These are phyloP conservation scores for Eremobia ochroleuca DNA, from an alignment of 2,888 invertebrate genomes.

Conservation along the genomic window DNA sequence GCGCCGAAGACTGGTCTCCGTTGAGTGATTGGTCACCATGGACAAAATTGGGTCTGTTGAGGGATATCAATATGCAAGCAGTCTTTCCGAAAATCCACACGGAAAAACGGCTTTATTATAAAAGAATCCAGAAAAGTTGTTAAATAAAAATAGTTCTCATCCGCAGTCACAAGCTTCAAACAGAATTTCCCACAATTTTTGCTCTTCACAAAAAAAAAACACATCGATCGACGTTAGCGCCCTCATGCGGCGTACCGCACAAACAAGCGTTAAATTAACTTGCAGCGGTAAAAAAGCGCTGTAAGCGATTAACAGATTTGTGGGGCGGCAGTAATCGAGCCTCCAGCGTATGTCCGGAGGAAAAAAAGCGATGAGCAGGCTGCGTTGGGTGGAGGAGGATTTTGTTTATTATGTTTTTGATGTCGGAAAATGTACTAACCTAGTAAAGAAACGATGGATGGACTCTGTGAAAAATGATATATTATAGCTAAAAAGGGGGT, in stretches of 20 bases:
- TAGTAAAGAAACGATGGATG: too few relatives aligned
- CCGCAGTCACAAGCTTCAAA: neutral
- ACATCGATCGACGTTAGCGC: slow-evolving; percentile 32
- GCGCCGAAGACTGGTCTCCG: too few relatives aligned
- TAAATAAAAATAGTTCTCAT: neutral
- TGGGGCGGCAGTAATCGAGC: slow-evolving; percentile 74
- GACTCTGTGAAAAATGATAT: too few relatives aligned
- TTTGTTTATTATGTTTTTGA: neutral
- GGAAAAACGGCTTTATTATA: neutral
- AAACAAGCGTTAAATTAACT: slow-evolving; percentile 82
- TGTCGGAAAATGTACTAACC: too few relatives aligned
- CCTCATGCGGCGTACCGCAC: slow-evolving; percentile 67
- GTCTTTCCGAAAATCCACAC: neutral
- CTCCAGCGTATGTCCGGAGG: slow-evolving; percentile 71
- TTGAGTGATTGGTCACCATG: too few relatives aligned
- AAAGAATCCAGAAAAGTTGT: too few relatives aligned
- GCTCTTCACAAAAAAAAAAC: slow-evolving; percentile 20
- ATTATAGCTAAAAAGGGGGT: too few relatives aligned
- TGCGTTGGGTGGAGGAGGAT: slow-evolving; percentile 68
- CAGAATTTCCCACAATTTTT: slow-evolving; percentile 6
- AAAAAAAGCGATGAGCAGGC: slow-evolving; percentile 71
- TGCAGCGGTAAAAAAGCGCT: slow-evolving; percentile 69
- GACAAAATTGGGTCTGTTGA: too few relatives aligned
- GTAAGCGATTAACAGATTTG: slow-evolving; percentile 79
- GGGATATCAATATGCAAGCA: neutral